phyloP scores from a whole-genome alignment of 2,797 vertebrate species.

The Nasua narica region DNA sequence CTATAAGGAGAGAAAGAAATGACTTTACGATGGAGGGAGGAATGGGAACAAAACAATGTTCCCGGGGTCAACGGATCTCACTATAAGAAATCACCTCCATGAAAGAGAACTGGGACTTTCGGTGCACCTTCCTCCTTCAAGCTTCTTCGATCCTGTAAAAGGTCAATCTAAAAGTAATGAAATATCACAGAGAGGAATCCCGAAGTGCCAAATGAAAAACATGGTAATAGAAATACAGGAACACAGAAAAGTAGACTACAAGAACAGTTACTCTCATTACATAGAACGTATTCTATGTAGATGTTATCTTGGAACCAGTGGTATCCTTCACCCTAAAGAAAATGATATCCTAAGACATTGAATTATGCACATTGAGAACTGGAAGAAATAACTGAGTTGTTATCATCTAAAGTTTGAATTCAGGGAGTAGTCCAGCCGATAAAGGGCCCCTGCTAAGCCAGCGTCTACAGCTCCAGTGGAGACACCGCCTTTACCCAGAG shows the following conservation, averaged over 20 bases:
- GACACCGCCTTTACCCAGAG: background rate
- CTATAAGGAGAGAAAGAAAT: constrained; percentile 79
- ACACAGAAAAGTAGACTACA: background rate
- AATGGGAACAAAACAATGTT: background rate
- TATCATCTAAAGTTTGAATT: background rate
- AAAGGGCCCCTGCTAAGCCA: too few species aligned
- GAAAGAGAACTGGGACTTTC: background rate
- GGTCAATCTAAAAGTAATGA: background rate
- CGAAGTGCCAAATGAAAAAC: background rate
- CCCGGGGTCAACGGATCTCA: background rate
- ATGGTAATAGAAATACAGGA: background rate
- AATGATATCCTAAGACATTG: background rate
- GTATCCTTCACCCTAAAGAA: background rate
- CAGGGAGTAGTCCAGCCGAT: background rate
- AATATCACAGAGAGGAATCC: background rate
- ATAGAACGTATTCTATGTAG: background rate
- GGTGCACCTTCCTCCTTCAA: background rate
- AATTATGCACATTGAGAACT: background rate
- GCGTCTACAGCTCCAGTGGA: accelerated
- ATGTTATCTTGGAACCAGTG: background rate
- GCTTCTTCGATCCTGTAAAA: background rate
- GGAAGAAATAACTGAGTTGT: background rate
- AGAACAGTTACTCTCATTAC: background rate
- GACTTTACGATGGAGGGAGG: background rate
- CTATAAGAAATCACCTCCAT: background rate